Evolutionary conservation across 2,888 invertebrate species (phyloP).

Genomic region (Ophion ventricosus): DNA sequence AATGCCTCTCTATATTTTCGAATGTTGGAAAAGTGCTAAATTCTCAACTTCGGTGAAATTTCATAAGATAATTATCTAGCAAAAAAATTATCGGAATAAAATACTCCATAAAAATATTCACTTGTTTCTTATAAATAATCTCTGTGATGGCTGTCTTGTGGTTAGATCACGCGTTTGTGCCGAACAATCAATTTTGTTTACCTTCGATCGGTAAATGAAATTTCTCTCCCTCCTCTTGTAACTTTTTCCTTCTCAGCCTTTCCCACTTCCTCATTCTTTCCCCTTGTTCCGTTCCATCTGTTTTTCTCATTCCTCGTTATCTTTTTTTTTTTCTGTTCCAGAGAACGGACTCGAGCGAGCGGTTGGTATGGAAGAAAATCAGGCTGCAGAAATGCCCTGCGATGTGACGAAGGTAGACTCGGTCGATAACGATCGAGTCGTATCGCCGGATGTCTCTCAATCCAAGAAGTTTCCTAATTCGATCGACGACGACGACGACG

Average conservation of each 20-base stretch:
- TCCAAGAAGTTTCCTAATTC: neutral
- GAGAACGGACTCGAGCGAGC: neutral
- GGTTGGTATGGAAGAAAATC: constrained; percentile 3
- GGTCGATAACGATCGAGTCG: neutral
- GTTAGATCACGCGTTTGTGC: neutral
- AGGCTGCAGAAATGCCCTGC: neutral
- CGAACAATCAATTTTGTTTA: neutral
- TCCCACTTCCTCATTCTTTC: neutral
- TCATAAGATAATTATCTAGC: no score
- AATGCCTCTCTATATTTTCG: no score
- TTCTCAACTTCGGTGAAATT: no score
- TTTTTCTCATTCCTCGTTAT: neutral
- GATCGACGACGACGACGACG: neutral
- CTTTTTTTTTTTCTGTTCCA: neutral
- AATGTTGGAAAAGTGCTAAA: no score
- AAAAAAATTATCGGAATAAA: neutral
- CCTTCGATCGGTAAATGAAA: constrained; percentile 1
- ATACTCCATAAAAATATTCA: neutral
- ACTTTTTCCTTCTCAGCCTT: neutral
- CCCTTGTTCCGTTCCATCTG: neutral
- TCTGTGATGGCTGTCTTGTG: neutral
- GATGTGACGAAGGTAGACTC: neutral
- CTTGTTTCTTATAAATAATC: neutral
- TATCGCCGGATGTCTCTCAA: neutral
- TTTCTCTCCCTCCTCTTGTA: neutral